Conservation (phyloP, 2,888 invertebrate species). For the Antitype chi region DNA sequence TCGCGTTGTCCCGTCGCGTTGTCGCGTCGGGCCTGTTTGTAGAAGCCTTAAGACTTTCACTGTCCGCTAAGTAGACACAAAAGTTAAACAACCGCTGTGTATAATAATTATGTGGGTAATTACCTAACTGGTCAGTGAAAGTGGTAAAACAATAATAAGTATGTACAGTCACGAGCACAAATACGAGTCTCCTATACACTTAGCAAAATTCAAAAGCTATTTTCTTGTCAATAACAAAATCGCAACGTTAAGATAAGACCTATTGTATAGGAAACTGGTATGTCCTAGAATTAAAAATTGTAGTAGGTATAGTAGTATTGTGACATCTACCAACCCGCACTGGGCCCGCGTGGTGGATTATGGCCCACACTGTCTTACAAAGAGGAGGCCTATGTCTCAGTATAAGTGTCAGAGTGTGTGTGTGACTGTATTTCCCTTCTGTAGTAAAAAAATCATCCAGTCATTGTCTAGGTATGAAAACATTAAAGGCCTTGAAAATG, state of each 20-base stretch:
- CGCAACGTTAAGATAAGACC: not conserved
- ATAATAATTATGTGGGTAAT: slow-evolving; percentile 14
- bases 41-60: slow-evolving; percentile 29
- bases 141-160: slow-evolving; percentile 17
- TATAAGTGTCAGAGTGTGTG: too few relatives aligned
- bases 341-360: too few relatives aligned
- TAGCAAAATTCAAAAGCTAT: not conserved
- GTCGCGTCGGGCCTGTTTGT: too few relatives aligned
- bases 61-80: not conserved
- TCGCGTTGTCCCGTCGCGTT: too few relatives aligned
- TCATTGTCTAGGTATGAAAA: not conserved
- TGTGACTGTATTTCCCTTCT: too few relatives aligned
- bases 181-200: not conserved
- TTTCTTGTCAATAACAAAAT: not conserved
- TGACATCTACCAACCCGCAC: too few relatives aligned
- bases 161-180: slow-evolving; percentile 2
- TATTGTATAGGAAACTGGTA: not conserved
- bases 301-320: too few relatives aligned
- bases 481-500: slow-evolving; percentile 16
- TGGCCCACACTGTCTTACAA: too few relatives aligned
- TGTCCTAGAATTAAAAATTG: too few relatives aligned
- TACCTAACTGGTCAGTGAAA: slow-evolving; percentile 34
- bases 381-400: too few relatives aligned
- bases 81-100: slow-evolving; percentile 7
- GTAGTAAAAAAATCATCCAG: not conserved